These are phyloP conservation scores for Betta splendens DNA, from an alignment of 2,797 vertebrate species.

Conservation along the genomic window DNA sequence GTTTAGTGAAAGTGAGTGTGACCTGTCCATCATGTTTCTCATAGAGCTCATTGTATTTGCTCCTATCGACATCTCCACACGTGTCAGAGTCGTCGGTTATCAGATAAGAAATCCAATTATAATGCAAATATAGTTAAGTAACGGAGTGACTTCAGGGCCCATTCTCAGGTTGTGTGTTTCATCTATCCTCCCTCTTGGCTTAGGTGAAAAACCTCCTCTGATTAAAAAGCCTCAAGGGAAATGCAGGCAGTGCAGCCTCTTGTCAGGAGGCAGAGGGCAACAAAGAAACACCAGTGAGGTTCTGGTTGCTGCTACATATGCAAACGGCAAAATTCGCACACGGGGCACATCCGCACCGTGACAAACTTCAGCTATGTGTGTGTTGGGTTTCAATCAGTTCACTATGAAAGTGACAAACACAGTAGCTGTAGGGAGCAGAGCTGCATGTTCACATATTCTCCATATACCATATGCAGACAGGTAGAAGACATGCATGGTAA, in stretches of 20 bases:
- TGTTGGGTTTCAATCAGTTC: slow-evolving; percentile 13
- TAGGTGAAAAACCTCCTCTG: slow-evolving; percentile 17
- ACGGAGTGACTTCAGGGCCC: slow-evolving; percentile 12
- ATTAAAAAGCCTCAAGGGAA: slow-evolving; percentile 26
- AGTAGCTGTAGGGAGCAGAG: neutral
- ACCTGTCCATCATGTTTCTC: slow-evolving; percentile 22
- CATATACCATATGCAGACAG: too few relatives aligned
- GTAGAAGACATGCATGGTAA: neutral
- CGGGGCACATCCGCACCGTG: too few relatives aligned
- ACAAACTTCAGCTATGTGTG: neutral
- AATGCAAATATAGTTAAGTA: slow-evolving; percentile 56
- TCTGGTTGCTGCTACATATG: neutral
- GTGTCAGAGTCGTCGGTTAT: slow-evolving; percentile 42
- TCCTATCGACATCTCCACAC: slow-evolving; percentile 51
- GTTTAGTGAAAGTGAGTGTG: slow-evolving; percentile 29
- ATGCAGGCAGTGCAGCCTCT: neutral
- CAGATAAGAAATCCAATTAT: slow-evolving; percentile 51
- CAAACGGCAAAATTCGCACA: neutral
- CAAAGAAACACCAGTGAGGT: neutral
- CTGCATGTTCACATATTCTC: too few relatives aligned
- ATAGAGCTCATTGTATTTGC: slow-evolving; percentile 61
- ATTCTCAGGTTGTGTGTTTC: slow-evolving; percentile 40
- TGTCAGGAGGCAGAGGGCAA: neutral
- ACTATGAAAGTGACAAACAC: slow-evolving; percentile 1
- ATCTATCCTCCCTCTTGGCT: slow-evolving; percentile 15